phyloP scores from a whole-genome alignment of 2,888 invertebrate genomes.

The Andricus quercusramuli region DNA sequence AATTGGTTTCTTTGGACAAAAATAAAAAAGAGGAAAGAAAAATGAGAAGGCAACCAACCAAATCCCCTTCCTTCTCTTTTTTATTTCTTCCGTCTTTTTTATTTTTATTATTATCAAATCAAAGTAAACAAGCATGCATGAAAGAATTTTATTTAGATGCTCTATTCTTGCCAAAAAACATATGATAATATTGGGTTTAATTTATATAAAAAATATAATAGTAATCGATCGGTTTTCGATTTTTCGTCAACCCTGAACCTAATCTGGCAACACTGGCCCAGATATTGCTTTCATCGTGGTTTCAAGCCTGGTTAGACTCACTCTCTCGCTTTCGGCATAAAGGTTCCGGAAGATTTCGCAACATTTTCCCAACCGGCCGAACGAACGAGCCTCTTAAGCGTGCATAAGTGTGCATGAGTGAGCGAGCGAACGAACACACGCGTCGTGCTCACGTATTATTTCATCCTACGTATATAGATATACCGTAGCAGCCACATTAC shows the following conservation, averaged over 20 bases:
- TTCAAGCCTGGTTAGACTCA: conserved; percentile 44
- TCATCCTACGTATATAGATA: conserved; percentile 61
- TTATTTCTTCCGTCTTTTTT: too few relatives aligned
- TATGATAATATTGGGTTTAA: not conserved
- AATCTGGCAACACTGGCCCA: conserved; percentile 41
- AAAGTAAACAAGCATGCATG: too few relatives aligned
- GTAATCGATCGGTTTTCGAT: not conserved
- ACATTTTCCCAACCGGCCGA: conserved; percentile 67
- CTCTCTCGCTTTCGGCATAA: conserved; percentile 51
- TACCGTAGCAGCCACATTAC: conserved; percentile 41
- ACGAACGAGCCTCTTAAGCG: conserved; percentile 43
- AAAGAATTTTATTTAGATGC: too few relatives aligned
- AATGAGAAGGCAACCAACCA: too few relatives aligned
- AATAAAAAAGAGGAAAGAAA: too few relatives aligned
- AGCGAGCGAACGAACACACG: conserved; percentile 44
- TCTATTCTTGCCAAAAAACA: too few relatives aligned
- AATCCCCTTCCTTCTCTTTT: too few relatives aligned
- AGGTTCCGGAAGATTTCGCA: conserved; percentile 68
- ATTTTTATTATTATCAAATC: too few relatives aligned
- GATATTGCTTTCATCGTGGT: conserved; percentile 39
- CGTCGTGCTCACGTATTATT: conserved; percentile 56
- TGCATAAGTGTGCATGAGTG: not conserved
- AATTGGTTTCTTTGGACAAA: too few relatives aligned
- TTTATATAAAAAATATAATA: not conserved
- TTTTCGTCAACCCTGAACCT: conserved; percentile 23